Evolutionary conservation across 1,140 invertebrate species (phyloP), one percentile per base, ranked within the genome.

Genomic region (Plectrocnemia conspersa): DNA sequence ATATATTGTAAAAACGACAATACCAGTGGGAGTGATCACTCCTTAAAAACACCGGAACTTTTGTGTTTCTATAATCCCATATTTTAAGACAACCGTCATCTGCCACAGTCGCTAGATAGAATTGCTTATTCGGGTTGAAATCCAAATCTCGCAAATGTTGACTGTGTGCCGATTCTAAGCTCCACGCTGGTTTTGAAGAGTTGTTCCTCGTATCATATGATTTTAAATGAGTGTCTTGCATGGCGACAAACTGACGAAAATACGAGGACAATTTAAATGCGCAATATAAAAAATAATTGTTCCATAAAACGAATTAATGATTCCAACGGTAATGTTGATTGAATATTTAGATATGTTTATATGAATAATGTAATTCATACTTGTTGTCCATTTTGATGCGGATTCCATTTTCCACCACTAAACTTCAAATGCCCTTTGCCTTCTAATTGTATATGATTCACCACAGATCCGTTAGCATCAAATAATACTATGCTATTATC

Each of bases 41-140:
- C 49, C 93, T 75, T 1, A 82, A 82, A 64, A 91, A 82, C 3
- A 96, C 75, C 1, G 93, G 86, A 64, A 87, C 80, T 21, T 74
- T 79, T 1, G 84, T 74, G 66, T 91, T 88, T 50, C 96, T 77
- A 62, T 92, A 86, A 69, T 98, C 96, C 95, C 96, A 98, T 63
- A 98, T 94, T 68, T 93, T 93, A 24, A 91, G 81, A 33, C 83
- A 85, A 3, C 93, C 93, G 73, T 98, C 95, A 70, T 98, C 95
- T 2, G 95, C 95, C 64, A 92, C 95, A 11, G 88, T 95, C 1
- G 89, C 91, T 53, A 98, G 63, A 66, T 91, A 88, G 67, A 96
- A 97, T 64, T 97, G 93, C 66, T 91, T 88, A 74, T 98, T 98
- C 13, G 92, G 89, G 77, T 98, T 98, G 66, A 96, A 97, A 73